Conservation (phyloP, 2,888 invertebrate species). For the Margaritifera margaritifera region DNA sequence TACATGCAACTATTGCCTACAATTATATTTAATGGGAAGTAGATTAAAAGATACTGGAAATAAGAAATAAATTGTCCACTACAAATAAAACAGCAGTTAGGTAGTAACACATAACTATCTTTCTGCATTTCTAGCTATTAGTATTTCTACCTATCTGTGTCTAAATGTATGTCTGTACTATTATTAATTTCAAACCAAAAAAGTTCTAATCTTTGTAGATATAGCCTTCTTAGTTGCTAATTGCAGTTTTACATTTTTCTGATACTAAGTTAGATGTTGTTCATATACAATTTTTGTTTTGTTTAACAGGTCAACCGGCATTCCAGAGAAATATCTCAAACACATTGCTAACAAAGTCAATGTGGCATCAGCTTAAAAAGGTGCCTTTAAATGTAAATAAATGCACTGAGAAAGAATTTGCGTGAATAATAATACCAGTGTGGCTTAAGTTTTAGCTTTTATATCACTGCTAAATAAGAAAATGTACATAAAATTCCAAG, state of each 20-base stretch:
- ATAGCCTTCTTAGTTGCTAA: no score
- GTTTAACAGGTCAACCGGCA: constrained; percentile 65
- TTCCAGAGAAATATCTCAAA: constrained; percentile 70
- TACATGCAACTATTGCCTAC: no score
- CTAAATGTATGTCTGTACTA: no score
- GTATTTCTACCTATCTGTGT: no score
- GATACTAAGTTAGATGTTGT: neutral
- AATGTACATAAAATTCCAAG: neutral
- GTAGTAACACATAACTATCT: no score
- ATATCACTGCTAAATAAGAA: neutral
- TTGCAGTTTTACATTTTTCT: neutral
- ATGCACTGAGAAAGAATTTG: neutral
- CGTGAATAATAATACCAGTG: neutral
- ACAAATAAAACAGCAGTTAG: no score
- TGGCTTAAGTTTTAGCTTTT: neutral
- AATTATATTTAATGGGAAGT: no score
- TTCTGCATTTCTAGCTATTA: no score
- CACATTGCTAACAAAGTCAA: constrained; percentile 71
- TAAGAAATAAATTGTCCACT: no score
- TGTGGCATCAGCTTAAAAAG: constrained; percentile 25
- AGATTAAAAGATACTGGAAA: no score
- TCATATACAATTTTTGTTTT: neutral
- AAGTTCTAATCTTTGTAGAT: neutral
- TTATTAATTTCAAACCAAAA: no score
- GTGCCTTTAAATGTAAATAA: neutral